phyloP scores from a whole-genome alignment of 2,888 invertebrate species.

The Diabrotica balteata region DNA sequence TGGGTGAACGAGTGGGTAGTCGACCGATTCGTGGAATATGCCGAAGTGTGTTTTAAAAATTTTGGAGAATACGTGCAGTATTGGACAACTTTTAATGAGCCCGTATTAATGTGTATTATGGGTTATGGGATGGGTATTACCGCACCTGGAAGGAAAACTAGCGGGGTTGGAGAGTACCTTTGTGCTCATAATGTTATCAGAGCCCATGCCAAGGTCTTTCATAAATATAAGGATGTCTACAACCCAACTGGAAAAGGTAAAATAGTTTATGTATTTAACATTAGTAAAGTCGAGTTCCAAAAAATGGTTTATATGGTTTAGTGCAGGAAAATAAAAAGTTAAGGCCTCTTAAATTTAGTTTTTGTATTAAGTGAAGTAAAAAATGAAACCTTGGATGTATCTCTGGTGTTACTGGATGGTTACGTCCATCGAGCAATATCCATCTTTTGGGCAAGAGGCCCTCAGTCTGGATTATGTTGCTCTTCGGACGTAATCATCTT shows the following conservation, averaged over 20 bases:
- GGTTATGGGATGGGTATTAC: conserved; percentile 51
- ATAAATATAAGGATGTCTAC: conserved; percentile 66
- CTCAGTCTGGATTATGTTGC: too few species aligned
- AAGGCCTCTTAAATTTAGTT: too few species aligned
- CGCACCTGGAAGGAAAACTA: conserved; percentile 62
- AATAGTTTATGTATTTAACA: neutral
- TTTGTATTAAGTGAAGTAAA: too few species aligned
- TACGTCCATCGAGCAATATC: too few species aligned
- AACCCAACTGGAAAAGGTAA: conserved; percentile 60
- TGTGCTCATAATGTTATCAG: conserved; percentile 69
- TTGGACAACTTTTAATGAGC: conserved; percentile 68
- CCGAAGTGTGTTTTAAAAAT: conserved; percentile 60
- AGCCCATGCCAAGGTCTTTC: conserved; percentile 71
- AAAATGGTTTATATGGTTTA: too few species aligned
- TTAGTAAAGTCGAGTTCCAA: too few species aligned
- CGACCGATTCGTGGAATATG: conserved; percentile 66
- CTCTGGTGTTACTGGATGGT: too few species aligned
- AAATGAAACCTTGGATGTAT: too few species aligned
- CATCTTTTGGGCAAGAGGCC: too few species aligned
- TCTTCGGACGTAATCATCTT: too few species aligned
- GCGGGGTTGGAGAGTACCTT: conserved; percentile 67
- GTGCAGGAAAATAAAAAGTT: too few species aligned
- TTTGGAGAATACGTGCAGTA: conserved; percentile 56
- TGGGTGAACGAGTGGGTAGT: conserved; percentile 25
- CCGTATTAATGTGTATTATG: conserved; percentile 49